phyloP scores from a whole-genome alignment of 2,113 vertebrate species.

The Microcebus tavaratra region DNA sequence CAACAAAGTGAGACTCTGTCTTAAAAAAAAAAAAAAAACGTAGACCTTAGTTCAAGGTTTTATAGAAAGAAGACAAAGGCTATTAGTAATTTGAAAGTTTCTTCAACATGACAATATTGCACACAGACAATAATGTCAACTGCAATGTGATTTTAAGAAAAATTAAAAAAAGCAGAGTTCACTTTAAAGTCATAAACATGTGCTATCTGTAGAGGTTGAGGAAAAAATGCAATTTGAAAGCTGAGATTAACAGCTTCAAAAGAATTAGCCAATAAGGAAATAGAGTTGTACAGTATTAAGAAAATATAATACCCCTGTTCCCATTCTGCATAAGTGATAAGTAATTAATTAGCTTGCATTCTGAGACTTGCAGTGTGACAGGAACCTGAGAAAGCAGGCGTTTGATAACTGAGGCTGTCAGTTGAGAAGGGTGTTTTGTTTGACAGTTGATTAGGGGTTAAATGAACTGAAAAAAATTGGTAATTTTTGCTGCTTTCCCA shows the following conservation, averaged over 20 bases:
- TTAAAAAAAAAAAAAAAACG: not conserved
- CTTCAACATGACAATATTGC: not conserved
- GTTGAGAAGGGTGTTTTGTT: slow-evolving; percentile 80
- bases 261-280: slow-evolving; percentile 66
- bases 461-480: slow-evolving; percentile 84
- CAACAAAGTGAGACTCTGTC: too few relatives aligned
- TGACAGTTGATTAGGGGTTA: slow-evolving; percentile 85
- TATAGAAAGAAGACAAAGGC: not conserved
- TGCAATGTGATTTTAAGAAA: slow-evolving; percentile 28
- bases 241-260: slow-evolving; percentile 58
- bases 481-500: slow-evolving; percentile 80
- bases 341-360: slow-evolving; percentile 80
- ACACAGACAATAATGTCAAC: not conserved
- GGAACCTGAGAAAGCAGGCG: slow-evolving; percentile 57
- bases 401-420: slow-evolving; percentile 79
- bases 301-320: slow-evolving; percentile 60
- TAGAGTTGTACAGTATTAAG: slow-evolving; percentile 73
- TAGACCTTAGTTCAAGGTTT: not conserved
- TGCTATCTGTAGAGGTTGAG: slow-evolving; percentile 30
- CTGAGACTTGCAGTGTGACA: slow-evolving; percentile 71
- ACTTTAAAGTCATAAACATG: not conserved
- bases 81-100: not conserved
- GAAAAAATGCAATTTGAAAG: slow-evolving; percentile 60
- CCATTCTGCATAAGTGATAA: slow-evolving; percentile 77
- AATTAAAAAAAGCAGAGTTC: slow-evolving; percentile 16